A percentile compares a stretch with the other conserved stretches of the same genome.
Evolutionary conservation across 2,797 vertebrate genomes (phyloP).

Genomic region (Parauchenoglanis punctatus): DNA sequence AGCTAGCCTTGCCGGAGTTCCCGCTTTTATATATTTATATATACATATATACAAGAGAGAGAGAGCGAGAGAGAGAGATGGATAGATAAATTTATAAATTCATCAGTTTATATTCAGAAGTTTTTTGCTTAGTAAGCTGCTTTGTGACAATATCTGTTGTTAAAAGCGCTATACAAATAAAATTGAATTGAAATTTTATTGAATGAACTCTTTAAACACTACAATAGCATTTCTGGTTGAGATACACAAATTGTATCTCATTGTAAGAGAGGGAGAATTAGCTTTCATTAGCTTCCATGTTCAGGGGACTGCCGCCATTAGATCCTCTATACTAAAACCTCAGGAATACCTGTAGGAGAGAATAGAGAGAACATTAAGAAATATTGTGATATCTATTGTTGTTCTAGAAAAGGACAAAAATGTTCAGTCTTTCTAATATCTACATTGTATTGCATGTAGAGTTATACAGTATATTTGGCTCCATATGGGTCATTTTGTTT

Average conservation of each 20-base stretch:
- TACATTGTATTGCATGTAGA: neutral
- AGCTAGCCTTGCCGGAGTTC: no score
- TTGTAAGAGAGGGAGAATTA: neutral
- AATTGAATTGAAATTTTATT: no score
- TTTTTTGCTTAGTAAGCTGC: no score
- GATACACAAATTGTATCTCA: neutral
- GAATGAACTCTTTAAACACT: neutral
- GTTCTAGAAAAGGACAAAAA: neutral
- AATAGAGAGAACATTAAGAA: neutral
- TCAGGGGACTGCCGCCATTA: neutral
- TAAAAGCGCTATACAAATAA: no score
- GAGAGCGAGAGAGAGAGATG: no score
- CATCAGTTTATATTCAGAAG: no score
- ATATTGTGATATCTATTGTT: neutral
- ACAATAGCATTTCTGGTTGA: neutral
- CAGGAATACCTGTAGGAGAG: neutral
- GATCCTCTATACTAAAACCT: neutral
- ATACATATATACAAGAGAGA: no score
- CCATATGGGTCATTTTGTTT: slow-evolving; percentile 16
- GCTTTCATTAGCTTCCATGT: neutral
- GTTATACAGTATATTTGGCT: neutral
- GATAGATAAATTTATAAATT: no score
- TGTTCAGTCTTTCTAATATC: neutral
- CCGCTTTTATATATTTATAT: no score
- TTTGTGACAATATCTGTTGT: no score